Conservation (phyloP, 2,888 invertebrate genomes). For the Actias luna region DNA sequence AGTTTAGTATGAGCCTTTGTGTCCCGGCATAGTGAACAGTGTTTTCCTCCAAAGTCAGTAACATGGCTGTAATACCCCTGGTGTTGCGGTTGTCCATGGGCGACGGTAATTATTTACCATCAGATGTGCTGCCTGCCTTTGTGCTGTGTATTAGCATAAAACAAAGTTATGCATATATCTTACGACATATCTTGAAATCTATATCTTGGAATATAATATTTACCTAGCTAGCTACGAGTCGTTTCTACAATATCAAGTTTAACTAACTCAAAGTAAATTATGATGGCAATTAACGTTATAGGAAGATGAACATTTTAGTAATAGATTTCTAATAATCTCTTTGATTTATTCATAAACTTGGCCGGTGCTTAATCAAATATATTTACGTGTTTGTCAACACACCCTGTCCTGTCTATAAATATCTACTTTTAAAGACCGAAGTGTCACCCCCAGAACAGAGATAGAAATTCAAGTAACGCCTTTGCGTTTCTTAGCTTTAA, state of each 20-base stretch:
- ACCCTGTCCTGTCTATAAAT: background rate
- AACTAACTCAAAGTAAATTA: background rate
- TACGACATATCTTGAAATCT: too few relatives aligned
- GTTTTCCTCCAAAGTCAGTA: too few relatives aligned
- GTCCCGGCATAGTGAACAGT: too few relatives aligned
- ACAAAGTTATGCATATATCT: too few relatives aligned
- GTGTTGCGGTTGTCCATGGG: too few relatives aligned
- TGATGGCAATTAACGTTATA: background rate
- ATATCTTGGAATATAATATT: background rate
- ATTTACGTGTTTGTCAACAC: too few relatives aligned
- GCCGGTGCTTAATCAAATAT: too few relatives aligned
- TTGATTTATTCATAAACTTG: background rate
- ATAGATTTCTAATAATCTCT: background rate
- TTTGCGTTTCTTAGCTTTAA: background rate
- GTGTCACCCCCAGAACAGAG: background rate
- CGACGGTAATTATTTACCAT: too few relatives aligned
- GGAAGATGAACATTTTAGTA: background rate
- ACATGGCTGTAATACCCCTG: too few relatives aligned
- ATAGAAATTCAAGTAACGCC: background rate
- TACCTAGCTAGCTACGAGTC: background rate
- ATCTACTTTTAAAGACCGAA: background rate
- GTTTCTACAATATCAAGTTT: background rate
- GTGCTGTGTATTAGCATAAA: too few relatives aligned
- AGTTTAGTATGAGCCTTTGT: too few relatives aligned
- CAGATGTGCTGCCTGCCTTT: too few relatives aligned